phyloP scores from a whole-genome alignment of 1,140 invertebrate genomes.

The Drosophila sturtevanti region DNA sequence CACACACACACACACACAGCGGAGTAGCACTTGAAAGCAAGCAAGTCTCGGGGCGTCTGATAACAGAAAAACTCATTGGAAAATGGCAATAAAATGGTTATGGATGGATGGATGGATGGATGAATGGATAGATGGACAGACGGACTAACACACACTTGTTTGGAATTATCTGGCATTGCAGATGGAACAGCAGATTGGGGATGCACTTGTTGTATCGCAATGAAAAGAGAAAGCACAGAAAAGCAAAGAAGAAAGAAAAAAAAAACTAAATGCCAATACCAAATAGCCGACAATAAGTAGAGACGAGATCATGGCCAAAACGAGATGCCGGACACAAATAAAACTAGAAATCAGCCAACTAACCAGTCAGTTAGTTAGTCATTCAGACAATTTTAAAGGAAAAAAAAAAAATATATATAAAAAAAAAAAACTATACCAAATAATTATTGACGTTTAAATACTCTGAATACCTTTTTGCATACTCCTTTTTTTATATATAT shows the following conservation, averaged over 20 bases:
- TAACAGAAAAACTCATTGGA: neutral
- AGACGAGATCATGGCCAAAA: neutral
- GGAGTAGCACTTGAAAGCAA: neutral
- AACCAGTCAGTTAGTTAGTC: neutral
- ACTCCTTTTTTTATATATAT: neutral
- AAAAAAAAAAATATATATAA: too few species aligned
- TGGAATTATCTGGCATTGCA: conserved; percentile 3
- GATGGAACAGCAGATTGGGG: neutral
- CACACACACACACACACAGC: neutral
- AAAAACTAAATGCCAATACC: conserved; percentile 13
- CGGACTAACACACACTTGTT: too few species aligned
- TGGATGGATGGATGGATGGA: neutral
- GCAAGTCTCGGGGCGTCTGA: neutral
- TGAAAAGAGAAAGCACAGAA: conserved; percentile 13
- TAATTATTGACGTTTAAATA: neutral
- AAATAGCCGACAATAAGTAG: neutral
- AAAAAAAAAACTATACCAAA: too few species aligned
- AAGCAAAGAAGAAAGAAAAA: too few species aligned
- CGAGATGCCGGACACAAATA: conserved; percentile 15
- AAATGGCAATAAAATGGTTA: neutral
- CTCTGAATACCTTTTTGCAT: neutral
- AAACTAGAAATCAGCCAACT: neutral
- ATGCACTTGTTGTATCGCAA: conserved; percentile 1
- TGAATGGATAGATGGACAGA: neutral
- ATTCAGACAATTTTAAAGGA: neutral